These are phyloP conservation scores for Papilio aristodemus DNA, from an alignment of 1,140 invertebrate genomes.

Conservation along the genomic window DNA sequence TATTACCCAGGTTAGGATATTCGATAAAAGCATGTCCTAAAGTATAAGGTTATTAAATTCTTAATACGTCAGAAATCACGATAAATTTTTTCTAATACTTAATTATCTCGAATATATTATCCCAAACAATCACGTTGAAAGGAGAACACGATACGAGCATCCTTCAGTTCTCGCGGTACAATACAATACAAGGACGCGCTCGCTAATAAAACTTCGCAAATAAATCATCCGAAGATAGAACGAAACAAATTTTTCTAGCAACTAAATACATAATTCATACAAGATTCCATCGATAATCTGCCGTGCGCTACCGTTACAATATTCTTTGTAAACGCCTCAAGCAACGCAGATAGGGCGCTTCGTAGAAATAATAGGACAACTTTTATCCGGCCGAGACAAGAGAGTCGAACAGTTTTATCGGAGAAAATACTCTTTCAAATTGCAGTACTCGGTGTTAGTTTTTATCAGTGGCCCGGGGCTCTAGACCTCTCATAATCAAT, in stretches of 20 bases:
- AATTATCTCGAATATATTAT: not conserved
- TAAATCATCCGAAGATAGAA: slow-evolving; percentile 52
- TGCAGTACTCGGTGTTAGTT: slow-evolving; percentile 58
- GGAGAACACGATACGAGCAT: not conserved
- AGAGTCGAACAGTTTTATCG: slow-evolving; percentile 57
- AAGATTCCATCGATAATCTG: slow-evolving; percentile 61
- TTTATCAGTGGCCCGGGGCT: slow-evolving; percentile 57
- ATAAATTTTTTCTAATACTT: not conserved
- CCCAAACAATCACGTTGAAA: not conserved
- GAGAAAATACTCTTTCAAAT: slow-evolving; percentile 63
- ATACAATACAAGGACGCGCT: slow-evolving; percentile 29
- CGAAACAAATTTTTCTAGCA: slow-evolving; percentile 60
- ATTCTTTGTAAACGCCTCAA: slow-evolving; percentile 50
- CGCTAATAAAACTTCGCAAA: slow-evolving; percentile 57
- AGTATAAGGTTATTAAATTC: too few relatives aligned
- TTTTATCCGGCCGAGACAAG: slow-evolving; percentile 62
- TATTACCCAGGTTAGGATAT: too few relatives aligned
- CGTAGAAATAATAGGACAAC: slow-evolving; percentile 67
- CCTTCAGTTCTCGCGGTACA: not conserved
- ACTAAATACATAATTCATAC: slow-evolving; percentile 75
- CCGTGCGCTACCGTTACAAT: slow-evolving; percentile 47
- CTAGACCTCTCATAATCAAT: slow-evolving; percentile 58
- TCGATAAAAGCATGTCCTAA: too few relatives aligned
- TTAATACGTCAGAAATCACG: too few relatives aligned
- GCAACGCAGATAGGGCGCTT: slow-evolving; percentile 43